Base-by-base conservation (phyloP, 2,797 vertebrate species). In the Sorex maritimensis region DNA sequence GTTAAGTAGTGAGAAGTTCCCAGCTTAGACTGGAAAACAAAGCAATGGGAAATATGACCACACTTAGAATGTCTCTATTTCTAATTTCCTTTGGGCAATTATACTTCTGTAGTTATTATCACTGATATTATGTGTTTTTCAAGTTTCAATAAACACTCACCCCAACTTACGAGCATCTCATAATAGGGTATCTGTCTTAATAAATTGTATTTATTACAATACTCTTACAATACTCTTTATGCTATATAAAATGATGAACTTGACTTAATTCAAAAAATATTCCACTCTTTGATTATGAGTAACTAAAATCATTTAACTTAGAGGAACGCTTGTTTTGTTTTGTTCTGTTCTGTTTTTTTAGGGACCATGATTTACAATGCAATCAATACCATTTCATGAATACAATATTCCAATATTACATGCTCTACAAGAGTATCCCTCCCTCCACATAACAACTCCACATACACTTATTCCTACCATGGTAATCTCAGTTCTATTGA, bases 121-220 rank as follows among this genome's bases (percentile, higher is more conserved):
- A 65, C 4, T 46, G 0, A 19, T 90, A 5, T 71, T 67, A 44
- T 49, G 30, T 34, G 6, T 81, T 63, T 72, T 55, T 49, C 46
- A 8, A 46, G 21, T 17, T 79, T 41, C 38, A 63, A 0, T 30
- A 68, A 82, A 85, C 55, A 1, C 23, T 61, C 26, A 1, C 12
- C 38, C 52, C 0, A n/a, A 10, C 6, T 3, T 26, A 9, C 52
- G 28, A 55, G 11, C 78, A 95, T 95, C 21, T 65, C 3, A 2
- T 5, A 1, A 9, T n/a, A 68, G 14, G n/a, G 17, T 21, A 17
- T 85, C 5, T 73, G 4, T 68, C 46, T 58, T 58, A 78, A 24
- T 91, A 75, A 78, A 34, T 74, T 94, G 52, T 81, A 26, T 44
- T n/a, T n/a, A n/a, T n/a, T n/a, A n/a, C n/a, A n/a, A n/a, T n/a